phyloP scores from a whole-genome alignment of 2,113 vertebrate species.

The Mesitornis unicolor region DNA sequence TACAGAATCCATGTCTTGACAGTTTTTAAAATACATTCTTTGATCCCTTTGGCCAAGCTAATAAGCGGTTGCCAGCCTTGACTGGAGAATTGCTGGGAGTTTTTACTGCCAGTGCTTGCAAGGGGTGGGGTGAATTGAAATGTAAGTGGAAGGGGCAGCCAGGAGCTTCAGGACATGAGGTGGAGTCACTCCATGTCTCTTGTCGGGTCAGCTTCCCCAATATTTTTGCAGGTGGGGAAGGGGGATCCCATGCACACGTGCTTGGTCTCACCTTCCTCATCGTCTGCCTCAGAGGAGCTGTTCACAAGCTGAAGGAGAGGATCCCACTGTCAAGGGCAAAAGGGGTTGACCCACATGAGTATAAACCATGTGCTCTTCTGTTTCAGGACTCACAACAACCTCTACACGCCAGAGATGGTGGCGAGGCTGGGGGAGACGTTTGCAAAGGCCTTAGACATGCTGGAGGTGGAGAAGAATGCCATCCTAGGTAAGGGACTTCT shows the following conservation, averaged over 20 bases:
- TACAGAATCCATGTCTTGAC: neutral
- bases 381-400: constrained; percentile 87
- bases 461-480: constrained; percentile 88
- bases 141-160: constrained; percentile 1
- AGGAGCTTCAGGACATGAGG: constrained; percentile 49
- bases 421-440: constrained; percentile 86
- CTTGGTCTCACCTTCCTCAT: constrained; percentile 70
- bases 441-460: constrained; percentile 83
- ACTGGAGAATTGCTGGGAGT: neutral
- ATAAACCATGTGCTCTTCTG: constrained; percentile 50
- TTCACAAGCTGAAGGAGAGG: constrained; percentile 61
- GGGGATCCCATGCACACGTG: constrained; percentile 69
- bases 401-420: constrained; percentile 88
- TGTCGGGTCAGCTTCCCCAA: constrained; percentile 10
- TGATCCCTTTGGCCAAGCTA: constrained; percentile 29
- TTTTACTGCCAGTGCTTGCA: neutral
- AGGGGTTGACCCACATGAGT: neutral
- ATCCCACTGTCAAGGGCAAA: constrained; percentile 39
- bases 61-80: neutral
- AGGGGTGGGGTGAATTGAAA: constrained; percentile 36
- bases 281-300: constrained; percentile 62
- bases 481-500: constrained; percentile 83
- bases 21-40: neutral
- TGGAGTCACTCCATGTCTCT: constrained; percentile 64
- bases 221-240: constrained; percentile 64